Base-by-base conservation (phyloP, 2,113 vertebrate genomes). In the Boleophthalmus pectinirostris region DNA sequence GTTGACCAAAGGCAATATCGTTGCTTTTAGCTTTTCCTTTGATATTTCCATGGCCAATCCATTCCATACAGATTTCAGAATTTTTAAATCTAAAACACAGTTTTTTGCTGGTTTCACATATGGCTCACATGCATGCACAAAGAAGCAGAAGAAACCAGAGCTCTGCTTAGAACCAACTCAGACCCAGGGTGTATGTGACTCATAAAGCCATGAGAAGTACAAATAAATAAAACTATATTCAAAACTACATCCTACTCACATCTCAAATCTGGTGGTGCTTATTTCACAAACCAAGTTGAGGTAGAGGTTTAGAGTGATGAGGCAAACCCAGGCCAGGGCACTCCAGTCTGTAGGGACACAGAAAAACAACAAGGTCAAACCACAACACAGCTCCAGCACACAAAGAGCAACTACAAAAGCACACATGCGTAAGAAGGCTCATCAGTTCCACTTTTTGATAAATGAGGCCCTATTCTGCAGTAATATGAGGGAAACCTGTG, bases 301-400 rank as follows among this genome's bases (percentile, higher is more conserved):
- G 85, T 94, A 95, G 29, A 95, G 90, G 87, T 95, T 95, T 45
- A 94, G 64, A 18, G 94, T 95, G 85, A 95, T 94, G 75, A 94
- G 94, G 85, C 94, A 95, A 69, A 95, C 94, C 94, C 94, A 95
- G 61, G 90, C 92, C 85, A 95, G 84, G 69, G 94, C 89, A 77
- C 93, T 91, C 94, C 94, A 95, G 83, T 95, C 94, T 95, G 88
- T 74, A 82, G 80, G 66, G 47, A 74, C 12, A 75, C 23, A 57
- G 16, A 72, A 73, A 75, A 81, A 87, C 72, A 80, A 76, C 79
- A 85, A 89, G 87, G 85, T 87, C 82, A 88, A 79, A 86, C 77
- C 68, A 78, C 82, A 84, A 73, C 74, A 82, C 57, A 60, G 71
- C 70, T 73, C 66, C 18, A 14, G 65, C 72, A 49, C 78, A 75